Percentiles rank a stretch among this genome's conserved stretches.
Evolutionary conservation across 2,113 vertebrate genomes (phyloP).

Genomic region (Danionella cerebrum): DNA sequence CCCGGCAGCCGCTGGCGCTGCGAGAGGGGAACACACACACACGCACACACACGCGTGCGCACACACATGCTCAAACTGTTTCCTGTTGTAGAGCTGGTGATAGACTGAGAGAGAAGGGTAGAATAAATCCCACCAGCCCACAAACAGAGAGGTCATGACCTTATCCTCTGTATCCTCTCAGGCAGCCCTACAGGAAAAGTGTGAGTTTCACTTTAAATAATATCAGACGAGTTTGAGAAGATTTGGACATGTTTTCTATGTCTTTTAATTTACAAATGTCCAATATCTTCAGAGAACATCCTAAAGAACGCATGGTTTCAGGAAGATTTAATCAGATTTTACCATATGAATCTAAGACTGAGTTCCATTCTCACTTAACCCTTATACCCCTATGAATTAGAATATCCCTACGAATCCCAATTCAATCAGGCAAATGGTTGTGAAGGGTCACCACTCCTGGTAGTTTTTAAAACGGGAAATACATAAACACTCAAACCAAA

Average conservation of each 20-base stretch:
- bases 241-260: neutral
- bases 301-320: too few species aligned
- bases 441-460: too few species aligned
- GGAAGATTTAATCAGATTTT: too few species aligned
- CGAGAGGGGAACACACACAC: conserved; percentile 8
- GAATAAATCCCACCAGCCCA: conserved; percentile 19
- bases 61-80: conserved; percentile 1
- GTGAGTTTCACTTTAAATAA: neutral
- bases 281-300: too few species aligned
- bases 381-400: too few species aligned
- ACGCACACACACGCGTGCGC: neutral
- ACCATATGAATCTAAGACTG: too few species aligned
- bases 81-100: neutral
- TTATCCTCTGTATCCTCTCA: neutral
- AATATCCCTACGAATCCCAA: too few species aligned
- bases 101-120: neutral
- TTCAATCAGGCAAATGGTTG: too few species aligned
- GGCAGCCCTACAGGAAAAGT: neutral
- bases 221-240: neutral
- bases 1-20: conserved; percentile 34
- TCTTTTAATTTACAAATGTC: too few species aligned
- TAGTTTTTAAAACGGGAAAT: too few species aligned
- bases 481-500: too few species aligned
- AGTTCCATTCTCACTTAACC: too few species aligned
- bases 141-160: conserved; percentile 5